phyloP scores from a whole-genome alignment of 2,113 vertebrate genomes.

The Mastomys natalensis region DNA sequence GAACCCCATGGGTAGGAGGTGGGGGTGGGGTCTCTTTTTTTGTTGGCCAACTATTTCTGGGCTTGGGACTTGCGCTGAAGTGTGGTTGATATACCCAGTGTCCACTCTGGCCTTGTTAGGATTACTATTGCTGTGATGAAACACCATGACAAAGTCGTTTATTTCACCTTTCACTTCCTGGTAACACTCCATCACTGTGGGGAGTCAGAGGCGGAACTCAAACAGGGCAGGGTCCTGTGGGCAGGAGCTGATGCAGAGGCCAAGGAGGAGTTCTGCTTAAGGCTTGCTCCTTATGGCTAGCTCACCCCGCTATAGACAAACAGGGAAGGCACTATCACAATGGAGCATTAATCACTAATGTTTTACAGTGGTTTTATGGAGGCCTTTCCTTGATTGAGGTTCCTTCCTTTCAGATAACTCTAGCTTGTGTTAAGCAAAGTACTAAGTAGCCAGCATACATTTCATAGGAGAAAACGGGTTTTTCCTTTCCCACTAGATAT shows the following conservation, averaged over 20 bases:
- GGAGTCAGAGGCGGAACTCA: background rate
- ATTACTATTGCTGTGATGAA: background rate
- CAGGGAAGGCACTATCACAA: background rate
- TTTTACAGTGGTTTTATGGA: background rate
- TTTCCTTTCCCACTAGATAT: background rate
- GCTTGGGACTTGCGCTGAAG: background rate
- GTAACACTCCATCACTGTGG: background rate
- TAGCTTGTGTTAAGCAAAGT: background rate
- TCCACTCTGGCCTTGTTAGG: background rate
- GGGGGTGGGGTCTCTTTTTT: too few species aligned
- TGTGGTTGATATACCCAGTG: background rate
- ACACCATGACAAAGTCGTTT: background rate
- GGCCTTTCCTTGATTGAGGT: background rate
- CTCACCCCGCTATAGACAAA: too few species aligned
- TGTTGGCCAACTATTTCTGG: background rate
- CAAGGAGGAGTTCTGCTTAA: background rate
- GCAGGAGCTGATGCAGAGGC: background rate
- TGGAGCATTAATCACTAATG: background rate
- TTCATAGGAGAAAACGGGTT: background rate
- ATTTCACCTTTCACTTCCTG: background rate
- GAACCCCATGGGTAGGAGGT: background rate
- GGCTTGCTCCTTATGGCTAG: background rate
- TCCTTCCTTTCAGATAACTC: background rate
- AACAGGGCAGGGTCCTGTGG: background rate
- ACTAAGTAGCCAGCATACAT: background rate